Conservation (phyloP, 2,797 vertebrate species). For the Rhynchonycteris naso region DNA sequence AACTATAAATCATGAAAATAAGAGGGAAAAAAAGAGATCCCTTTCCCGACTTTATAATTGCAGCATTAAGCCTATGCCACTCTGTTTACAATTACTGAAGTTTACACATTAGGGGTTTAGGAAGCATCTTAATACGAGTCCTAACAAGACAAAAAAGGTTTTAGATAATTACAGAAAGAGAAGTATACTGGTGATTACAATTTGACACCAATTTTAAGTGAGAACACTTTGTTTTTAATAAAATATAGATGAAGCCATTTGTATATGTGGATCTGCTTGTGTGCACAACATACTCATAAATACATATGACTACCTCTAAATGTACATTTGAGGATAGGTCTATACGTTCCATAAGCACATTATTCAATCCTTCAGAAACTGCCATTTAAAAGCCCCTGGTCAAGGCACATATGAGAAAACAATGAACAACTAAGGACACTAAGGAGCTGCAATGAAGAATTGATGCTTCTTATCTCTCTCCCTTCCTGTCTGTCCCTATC, state of each 20-base stretch:
- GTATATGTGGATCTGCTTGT: not conserved
- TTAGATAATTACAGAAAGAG: not conserved
- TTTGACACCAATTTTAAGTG: not conserved
- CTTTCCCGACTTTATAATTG: not conserved
- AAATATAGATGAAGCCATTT: not conserved
- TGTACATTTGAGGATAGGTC: not conserved
- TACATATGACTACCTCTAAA: slow-evolving; percentile 44
- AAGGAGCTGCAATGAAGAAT: too few relatives aligned
- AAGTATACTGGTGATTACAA: not conserved
- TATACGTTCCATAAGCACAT: not conserved
- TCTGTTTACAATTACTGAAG: not conserved
- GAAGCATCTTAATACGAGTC: not conserved
- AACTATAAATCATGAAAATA: slow-evolving; percentile 15
- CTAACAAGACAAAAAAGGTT: not conserved
- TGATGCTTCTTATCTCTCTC: too few relatives aligned
- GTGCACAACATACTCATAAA: not conserved
- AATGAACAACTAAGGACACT: too few relatives aligned
- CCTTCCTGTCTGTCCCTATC: too few relatives aligned
- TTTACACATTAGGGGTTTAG: not conserved
- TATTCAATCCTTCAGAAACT: slow-evolving; percentile 76
- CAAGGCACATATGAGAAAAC: too few relatives aligned
- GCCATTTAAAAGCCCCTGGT: slow-evolving; percentile 75
- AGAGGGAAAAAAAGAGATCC: not conserved
- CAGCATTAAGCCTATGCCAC: not conserved
- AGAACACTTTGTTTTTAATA: slow-evolving; percentile 1